These are phyloP conservation scores for Calliphora vomitoria DNA, from an alignment of 2,888 invertebrate genomes.

Conservation along the genomic window DNA sequence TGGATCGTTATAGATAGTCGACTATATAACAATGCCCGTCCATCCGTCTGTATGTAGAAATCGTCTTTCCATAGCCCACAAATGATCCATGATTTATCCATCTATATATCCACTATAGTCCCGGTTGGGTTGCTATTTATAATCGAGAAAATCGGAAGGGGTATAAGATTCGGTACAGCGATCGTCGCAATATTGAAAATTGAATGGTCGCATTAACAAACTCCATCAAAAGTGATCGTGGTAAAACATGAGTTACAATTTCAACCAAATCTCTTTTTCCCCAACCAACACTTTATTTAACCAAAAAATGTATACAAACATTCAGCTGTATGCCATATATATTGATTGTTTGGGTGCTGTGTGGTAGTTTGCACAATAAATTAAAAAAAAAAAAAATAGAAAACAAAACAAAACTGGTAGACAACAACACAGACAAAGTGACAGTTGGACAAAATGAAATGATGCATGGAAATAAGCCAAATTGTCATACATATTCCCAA, in stretches of 20 bases:
- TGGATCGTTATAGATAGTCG: too few species aligned
- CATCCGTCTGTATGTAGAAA: too few species aligned
- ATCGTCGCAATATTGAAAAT: too few species aligned
- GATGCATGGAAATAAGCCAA: constrained; percentile 39
- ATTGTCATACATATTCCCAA: constrained; percentile 12
- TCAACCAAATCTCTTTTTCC: background rate
- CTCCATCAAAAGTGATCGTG: too few species aligned
- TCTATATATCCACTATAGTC: too few species aligned
- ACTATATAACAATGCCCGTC: too few species aligned
- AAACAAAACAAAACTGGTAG: constrained; percentile 12
- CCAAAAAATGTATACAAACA: background rate
- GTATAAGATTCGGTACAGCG: too few species aligned
- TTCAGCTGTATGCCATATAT: background rate
- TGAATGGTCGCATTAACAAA: too few species aligned
- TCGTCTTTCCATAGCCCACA: too few species aligned
- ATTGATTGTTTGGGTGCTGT: background rate
- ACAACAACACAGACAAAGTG: background rate
- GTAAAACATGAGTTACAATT: background rate
- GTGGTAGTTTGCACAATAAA: constrained; percentile 3
- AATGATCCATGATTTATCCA: too few species aligned
- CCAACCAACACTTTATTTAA: background rate
- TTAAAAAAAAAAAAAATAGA: constrained; percentile 1
- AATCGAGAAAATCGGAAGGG: too few species aligned
- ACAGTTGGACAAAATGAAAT: constrained; percentile 27
- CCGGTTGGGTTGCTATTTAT: too few species aligned